A percentile compares a stretch with the other conserved stretches of the same genome.
These are phyloP conservation scores for Propithecus perrieri DNA, from an alignment of 2,797 vertebrate species.

Conservation along the genomic window DNA sequence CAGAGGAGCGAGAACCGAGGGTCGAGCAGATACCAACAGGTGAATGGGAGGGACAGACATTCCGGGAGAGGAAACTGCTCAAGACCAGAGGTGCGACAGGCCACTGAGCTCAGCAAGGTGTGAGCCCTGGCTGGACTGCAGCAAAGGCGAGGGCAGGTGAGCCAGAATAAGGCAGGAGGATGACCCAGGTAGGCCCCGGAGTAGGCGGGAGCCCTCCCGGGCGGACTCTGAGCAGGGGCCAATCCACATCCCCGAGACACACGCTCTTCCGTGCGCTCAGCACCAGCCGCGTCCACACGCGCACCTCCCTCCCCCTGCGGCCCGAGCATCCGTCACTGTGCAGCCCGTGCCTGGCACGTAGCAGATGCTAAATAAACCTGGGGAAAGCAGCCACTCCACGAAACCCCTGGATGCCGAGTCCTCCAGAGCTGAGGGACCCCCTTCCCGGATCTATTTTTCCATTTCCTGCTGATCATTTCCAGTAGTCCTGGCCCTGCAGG, in stretches of 20 bases:
- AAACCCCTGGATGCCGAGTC: neutral
- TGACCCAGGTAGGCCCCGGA: accelerated
- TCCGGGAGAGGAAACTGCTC: neutral
- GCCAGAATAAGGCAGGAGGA: too few relatives aligned
- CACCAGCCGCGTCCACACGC: accelerated
- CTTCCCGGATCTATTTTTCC: accelerated
- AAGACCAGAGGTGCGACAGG: neutral
- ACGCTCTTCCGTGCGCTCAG: neutral
- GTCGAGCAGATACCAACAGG: accelerated
- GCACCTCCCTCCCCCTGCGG: neutral
- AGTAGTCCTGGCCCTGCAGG: too few relatives aligned
- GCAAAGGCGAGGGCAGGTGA: neutral
- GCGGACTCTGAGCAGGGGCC: neutral
- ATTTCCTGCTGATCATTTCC: neutral
- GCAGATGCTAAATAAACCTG: neutral
- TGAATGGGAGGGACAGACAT: accelerated
- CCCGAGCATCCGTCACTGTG: accelerated
- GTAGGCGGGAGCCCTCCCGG: accelerated
- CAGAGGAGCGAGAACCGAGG: accelerated
- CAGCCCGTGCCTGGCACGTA: neutral
- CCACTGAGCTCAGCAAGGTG: neutral
- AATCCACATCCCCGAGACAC: neutral
- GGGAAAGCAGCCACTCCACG: neutral
- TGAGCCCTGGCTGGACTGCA: accelerated
- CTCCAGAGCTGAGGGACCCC: neutral